Evolutionary conservation across 2,888 invertebrate species (phyloP), one percentile per base, ranked within the genome.

Genomic region (Archaeoteleia sp.): DNA sequence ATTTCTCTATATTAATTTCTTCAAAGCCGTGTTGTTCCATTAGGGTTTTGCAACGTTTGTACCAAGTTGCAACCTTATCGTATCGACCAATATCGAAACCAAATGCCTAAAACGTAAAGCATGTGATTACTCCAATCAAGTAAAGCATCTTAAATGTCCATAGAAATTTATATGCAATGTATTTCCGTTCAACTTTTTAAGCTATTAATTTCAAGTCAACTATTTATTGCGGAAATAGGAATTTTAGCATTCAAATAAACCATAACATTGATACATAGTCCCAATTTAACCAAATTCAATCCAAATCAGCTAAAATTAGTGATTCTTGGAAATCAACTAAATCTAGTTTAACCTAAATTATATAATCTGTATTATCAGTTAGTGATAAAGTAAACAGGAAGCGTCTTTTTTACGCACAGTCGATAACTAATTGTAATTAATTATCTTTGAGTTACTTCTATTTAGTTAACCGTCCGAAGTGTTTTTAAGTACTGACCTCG

Each of bases 1-100:
- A 75, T 9, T 77, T 79, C 10, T 75, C 60, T 1, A 45, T 74
- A 65, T 82, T 80, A 46, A 83, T 75, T 45, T 85, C 92, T 42
- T 90, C 88, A 77, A 92, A 93, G 0, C 91, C 93, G 70, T 88
- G 90, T 1, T 89, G 89, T 35, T 89, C 88, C 78, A 93, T 83
- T 10, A 87, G 88, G 10, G 88, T 88, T 83, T 91, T 92, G 71
- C 90, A 90, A 66, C 89, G 87, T 45, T 90, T 88, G 69, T 90
- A 90, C 93, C 93, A 94, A 10, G 88, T 87, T 1, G 83, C 80
- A 1, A 91, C 81, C 67, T 91, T 89, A 29, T 88, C 87, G 74
- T 89, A 88, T 39, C 87, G 85, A 13, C 87, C 87, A 65, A 89
- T 86, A 77, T 91, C 89, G 71, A 87, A 88, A 2, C 82, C 87